Conservation (phyloP, 2,797 vertebrate genomes). For the Lepilemur septentrionalis region DNA sequence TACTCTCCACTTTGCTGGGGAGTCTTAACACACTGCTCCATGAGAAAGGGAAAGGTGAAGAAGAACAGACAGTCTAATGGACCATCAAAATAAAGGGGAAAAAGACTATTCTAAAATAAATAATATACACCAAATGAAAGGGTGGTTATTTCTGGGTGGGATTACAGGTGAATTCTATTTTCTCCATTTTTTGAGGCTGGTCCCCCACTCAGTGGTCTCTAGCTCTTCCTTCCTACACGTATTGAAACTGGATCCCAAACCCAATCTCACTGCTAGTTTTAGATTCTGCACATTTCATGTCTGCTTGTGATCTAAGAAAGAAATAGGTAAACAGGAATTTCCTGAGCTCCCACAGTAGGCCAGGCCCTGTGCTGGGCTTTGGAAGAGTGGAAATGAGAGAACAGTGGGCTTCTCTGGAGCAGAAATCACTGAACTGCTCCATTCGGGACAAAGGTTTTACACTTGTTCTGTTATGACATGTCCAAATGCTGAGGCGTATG, state of each 20-base stretch:
- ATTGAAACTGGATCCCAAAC: neutral
- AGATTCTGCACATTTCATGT: neutral
- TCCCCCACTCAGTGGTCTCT: neutral
- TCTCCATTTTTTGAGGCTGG: neutral
- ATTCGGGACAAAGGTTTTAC: neutral
- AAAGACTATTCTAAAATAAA: neutral
- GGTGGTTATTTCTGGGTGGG: neutral
- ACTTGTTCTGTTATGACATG: neutral
- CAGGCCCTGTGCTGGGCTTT: neutral
- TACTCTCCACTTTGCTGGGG: neutral
- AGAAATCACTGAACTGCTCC: neutral
- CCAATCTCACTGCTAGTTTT: neutral
- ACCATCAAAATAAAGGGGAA: neutral
- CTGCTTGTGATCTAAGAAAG: neutral
- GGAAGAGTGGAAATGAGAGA: neutral
- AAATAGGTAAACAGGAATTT: neutral
- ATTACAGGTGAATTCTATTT: neutral
- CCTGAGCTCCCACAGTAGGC: neutral
- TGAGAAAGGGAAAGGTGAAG: neutral
- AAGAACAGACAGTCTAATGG: neutral
- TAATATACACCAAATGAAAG: neutral
- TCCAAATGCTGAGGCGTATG: neutral
- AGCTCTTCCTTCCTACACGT: neutral
- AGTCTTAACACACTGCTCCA: neutral
- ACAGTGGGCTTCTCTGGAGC: neutral